These are phyloP conservation scores for Cryptoblepharus egeriae DNA, from an alignment of 2,797 vertebrate genomes.

Conservation along the genomic window DNA sequence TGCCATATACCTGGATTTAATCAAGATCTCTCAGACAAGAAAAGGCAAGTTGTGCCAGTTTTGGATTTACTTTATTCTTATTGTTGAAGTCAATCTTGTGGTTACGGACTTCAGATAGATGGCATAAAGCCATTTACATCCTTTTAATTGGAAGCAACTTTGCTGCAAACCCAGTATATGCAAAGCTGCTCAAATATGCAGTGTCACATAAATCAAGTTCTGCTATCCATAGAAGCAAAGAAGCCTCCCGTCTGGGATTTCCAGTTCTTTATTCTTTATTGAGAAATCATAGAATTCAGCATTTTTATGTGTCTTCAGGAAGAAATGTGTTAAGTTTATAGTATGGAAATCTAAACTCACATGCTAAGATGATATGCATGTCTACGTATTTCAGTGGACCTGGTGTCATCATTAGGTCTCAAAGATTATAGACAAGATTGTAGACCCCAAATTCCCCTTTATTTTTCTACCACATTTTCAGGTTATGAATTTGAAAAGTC, in stretches of 20 bases:
- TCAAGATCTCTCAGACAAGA: slow-evolving; percentile 38
- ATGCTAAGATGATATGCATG: neutral
- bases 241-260: neutral
- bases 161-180: neutral
- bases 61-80: neutral
- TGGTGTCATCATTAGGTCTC: neutral
- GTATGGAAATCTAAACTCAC: neutral
- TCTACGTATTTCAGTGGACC: neutral
- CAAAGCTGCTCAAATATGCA: neutral
- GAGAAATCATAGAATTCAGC: neutral
- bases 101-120: neutral
- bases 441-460: too few species aligned
- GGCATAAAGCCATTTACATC: neutral
- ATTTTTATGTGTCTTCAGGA: neutral
- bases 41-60: slow-evolving; percentile 13
- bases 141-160: neutral
- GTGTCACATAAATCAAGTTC: neutral
- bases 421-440: too few species aligned
- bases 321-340: neutral
- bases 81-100: slow-evolving; percentile 9
- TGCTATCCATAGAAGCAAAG: neutral
- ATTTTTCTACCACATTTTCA: too few species aligned
- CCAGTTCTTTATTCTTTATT: neutral
- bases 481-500: too few species aligned
- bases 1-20: neutral